Evolutionary conservation across 2,888 invertebrate species (phyloP), one percentile per base, ranked within the genome.

Genomic region (Zygogramma bicolorata): DNA sequence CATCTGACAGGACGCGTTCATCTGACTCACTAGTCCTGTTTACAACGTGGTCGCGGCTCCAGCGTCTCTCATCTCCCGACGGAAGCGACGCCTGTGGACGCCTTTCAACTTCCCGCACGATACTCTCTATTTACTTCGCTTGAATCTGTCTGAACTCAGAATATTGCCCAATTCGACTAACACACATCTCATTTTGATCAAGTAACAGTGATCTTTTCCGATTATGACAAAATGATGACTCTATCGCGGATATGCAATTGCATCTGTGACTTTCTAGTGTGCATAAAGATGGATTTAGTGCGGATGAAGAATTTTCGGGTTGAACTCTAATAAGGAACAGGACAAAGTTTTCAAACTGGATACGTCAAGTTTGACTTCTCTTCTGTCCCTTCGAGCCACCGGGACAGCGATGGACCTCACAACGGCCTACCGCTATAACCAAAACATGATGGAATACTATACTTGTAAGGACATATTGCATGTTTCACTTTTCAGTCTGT

Each of bases 371-470:
- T 90, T 92, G 83, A 89, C 90, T 85, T 92, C 92, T 88, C 90
- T 91, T 89, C 90, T 90, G 82, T 89, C 89, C 77, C 89, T 90
- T 87, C 89, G 91, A 84, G 89, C 91, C 89, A 90, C 90, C 85
- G 90, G 90, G 88, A 89, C 90, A 82, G 92, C 93, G 80, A 95
- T 97, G 93, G 97, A 97, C 89, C 92, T 97, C 84, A 95, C 95
- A 86, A 96, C 96, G 85, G 96, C 97, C 84, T 97, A 97, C 89
- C 92, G 97, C 84, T 97, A 97, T 91, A 97, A 97, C 89, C 97
- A 97, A 86, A 97, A 97, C 88, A 97, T 97, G 97, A 97, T 97
- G 97, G 98, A 98, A 91, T 97, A 97, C 90, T 97, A 97, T 87
- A 97, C 97, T 88, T 97, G 96, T 96, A 92, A 95, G 95, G 68